phyloP scores from a whole-genome alignment of 2,888 invertebrate genomes.

The Eurytoma californica region DNA sequence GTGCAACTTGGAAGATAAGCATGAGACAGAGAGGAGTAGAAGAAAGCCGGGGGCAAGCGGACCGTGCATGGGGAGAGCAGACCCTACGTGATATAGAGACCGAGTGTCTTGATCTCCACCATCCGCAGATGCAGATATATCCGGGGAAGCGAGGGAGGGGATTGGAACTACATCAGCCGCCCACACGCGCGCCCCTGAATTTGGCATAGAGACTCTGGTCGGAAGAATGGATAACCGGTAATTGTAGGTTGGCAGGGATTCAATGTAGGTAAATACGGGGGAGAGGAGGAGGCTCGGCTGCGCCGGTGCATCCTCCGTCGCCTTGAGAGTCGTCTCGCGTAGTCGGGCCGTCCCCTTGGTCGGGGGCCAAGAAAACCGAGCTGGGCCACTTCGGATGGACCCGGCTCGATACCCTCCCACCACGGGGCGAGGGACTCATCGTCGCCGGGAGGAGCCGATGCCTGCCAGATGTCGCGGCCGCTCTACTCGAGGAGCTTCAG shows the following conservation, averaged over 20 bases:
- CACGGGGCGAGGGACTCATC: conserved; percentile 32
- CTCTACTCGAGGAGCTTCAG: conserved; percentile 24
- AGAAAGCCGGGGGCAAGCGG: background rate
- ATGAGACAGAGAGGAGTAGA: background rate
- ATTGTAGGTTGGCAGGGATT: conserved; percentile 75
- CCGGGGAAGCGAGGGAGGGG: conserved; percentile 63
- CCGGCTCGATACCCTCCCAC: conserved; percentile 65
- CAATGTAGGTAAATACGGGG: conserved; percentile 74
- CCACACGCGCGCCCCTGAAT: conserved; percentile 63
- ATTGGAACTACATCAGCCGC: conserved; percentile 59
- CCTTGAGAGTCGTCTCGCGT: conserved; percentile 47
- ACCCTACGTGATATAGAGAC: background rate
- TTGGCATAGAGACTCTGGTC: conserved; percentile 64
- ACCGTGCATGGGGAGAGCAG: background rate
- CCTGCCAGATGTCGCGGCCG: conserved; percentile 58
- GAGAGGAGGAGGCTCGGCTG: conserved; percentile 50
- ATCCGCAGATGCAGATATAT: conserved; percentile 47
- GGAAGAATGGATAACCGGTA: conserved; percentile 73
- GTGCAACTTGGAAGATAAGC: background rate
- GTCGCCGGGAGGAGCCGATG: conserved; percentile 25
- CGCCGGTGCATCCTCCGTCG: background rate
- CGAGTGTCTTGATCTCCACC: background rate
- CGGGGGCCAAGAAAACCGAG: conserved; percentile 70
- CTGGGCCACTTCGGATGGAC: conserved; percentile 68
- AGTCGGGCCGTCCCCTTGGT: conserved; percentile 66